Base-by-base conservation (phyloP, 2,888 invertebrate species). In the Agrotis exclamationis region DNA sequence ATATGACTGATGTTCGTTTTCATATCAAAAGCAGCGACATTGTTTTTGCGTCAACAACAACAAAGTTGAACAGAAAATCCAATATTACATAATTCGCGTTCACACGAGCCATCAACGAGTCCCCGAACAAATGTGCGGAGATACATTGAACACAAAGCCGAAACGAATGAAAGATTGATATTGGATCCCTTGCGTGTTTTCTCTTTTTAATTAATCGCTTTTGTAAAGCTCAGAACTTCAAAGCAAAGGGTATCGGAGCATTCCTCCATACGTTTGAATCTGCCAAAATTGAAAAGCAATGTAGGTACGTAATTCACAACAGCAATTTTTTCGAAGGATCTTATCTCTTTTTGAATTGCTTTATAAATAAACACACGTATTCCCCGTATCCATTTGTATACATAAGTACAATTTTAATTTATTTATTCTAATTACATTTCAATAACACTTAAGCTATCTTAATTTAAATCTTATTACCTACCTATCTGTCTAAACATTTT, bases 141-240 rank as follows among this genome's bases (percentile, higher is more conserved):
- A 74, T 69, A 82, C 76, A 67, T 73, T 20, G 51, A 76, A 80
- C 60, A 81, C 79, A 84, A 82, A 85, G 76, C 76, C 70, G 64
- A 82, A 84, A 70, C 78, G 68, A 88, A 82, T 83, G 74, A 80
- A 86, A 88, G 84, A 88, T 85, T 85, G 83, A 87, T 90, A 90
- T 89, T 87, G 88, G 86, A 87, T 84, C 86, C 86, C 80, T 86
- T 84, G 77, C 74, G 83, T 82, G 81, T 83, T 86, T 82, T 83
- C 83, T 84, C 84, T 88, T 92, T 92, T 92, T 90, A 91, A 92
- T 92, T 91, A 92, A 90, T 91, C 87, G 87, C 89, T 87, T 87
- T 91, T 91, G 88, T 86, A 86, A 86, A 88, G 83, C 86, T 83
- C 82, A 78, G 72, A 83, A 88, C 87, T 87, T 90, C 91, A 91